Conservation (phyloP, 2,797 vertebrate species). For the Limosa lapponica region DNA sequence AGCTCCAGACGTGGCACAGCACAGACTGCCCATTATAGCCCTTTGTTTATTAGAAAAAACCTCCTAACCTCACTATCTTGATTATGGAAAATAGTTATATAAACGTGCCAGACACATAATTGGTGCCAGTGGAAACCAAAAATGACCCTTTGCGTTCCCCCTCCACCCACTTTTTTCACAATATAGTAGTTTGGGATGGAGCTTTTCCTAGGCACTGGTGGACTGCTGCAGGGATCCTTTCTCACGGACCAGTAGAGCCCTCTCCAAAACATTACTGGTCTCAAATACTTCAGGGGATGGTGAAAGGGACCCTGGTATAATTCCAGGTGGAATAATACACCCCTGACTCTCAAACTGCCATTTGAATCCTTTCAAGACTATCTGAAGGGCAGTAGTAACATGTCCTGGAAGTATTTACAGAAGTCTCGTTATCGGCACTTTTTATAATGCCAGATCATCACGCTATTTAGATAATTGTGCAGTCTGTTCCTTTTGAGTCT, state of each 20-base stretch:
- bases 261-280: not conserved
- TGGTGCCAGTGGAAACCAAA: slow-evolving; percentile 32
- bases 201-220: not conserved
- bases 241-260: not conserved
- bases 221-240: not conserved
- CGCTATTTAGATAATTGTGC: not conserved
- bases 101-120: not conserved
- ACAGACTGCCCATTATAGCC: not conserved
- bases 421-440: not conserved
- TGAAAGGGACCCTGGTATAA: not conserved
- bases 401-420: not conserved
- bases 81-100: not conserved
- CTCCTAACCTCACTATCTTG: not conserved
- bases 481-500: not conserved
- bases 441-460: not conserved
- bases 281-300: not conserved
- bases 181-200: not conserved
- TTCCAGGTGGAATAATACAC: not conserved
- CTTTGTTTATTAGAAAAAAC: slow-evolving; percentile 14
- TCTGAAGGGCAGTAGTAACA: not conserved
- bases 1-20: not conserved
- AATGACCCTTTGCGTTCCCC: slow-evolving; percentile 40
- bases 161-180: not conserved
- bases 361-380: not conserved
- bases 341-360: not conserved